Evolutionary conservation across 2,888 invertebrate species (phyloP), one percentile per base, ranked within the genome.

Genomic region (Coecobrya sp.): DNA sequence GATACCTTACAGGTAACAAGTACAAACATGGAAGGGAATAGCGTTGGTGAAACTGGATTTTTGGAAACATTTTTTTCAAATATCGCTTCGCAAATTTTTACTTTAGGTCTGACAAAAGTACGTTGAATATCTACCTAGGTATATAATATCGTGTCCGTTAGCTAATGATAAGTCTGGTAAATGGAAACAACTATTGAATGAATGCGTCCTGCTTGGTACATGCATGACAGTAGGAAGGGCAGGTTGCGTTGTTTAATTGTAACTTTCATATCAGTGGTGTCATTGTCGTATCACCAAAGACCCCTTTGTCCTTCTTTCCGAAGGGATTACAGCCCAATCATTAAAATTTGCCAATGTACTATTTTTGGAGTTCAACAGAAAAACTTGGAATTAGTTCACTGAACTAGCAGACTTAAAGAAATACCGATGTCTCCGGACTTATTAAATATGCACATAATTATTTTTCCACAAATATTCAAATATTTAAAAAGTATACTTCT

Each of bases 391-490:
- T 86, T 73, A 68, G 70, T 70, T 70, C 86, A 70, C 0, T 55
- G 86, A 86, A 86, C 73, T 55, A 52, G 36, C 42, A 73, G 73
- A 45, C 86, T 7, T 13, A 89, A 81, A 65, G 70, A 30, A 13
- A 10, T 68, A 36, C 89, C 89, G 89, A 52, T 84, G 89, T 89
- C 89, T 68, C 89, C 89, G 36, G 27, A 10, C 52, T n/a, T 7
- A 85, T 84, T 89, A 59, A 59, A 25, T 84, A 81, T 68, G 59
- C 42, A 49, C 45, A 73, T 55, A 89, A 55, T 89, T 62, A 88
- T 52, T 65, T 52, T 76, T 30, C 65, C 62, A 36, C 36, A 42
- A 79, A 65, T 7, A 22, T 11, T 76, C 49, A 76, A 62, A n/a
- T n/a, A n/a, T n/a, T n/a, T n/a, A n/a, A 55, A 86, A 65, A 79